Evolutionary conservation across 2,888 invertebrate species (phyloP), one percentile per base, ranked within the genome.

Genomic region (Nysson spinosus): DNA sequence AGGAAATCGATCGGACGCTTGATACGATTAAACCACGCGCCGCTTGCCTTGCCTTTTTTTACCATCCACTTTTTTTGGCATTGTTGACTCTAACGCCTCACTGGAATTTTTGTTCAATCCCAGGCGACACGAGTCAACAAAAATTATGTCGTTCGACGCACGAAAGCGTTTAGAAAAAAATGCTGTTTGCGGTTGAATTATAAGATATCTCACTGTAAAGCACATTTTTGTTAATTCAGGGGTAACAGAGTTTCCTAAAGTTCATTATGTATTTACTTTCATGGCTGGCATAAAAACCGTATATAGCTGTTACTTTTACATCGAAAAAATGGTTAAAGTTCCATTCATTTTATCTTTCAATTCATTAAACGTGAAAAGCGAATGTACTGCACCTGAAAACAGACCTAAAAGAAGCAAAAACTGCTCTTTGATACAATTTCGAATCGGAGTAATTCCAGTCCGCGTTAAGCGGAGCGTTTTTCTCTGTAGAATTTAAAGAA

Each of bases 21-120:
- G 63, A 62, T 69, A 62, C 66, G 72, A 74, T 74, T 74, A 72
- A 74, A 75, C 58, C 58, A 49, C 51, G 32, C 24, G 50, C 43
- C 57, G 19, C 6, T 43, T 35, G 20, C 32, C 24, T 52, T 58
- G 44, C 49, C 46, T 34, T 55, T 63, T 57, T 51, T 42, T 42
- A 7, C 46, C 9, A 39, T 20, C 11, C 46, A 39, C 26, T 22
- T 19, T 52, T 26, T 16, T 44, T 17, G 14, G 40, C 52, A 56
- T 44, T 35, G 19, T 9, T 19, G 40, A 34, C 43, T 19, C 26
- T 19, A 12, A 56, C 50, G 44, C 34, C 35, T 54, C 40, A 22
- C 20, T 56, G n/a, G n/a, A n/a, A n/a, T n/a, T 30, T 44, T 30
- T 19, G 9, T 51, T 40, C 24, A 4, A 28, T 7, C 16, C 17